A percentile compares a stretch with the other conserved stretches of the same genome.
Conservation (phyloP, 1,140 invertebrate genomes). For the Drepana arcuata region DNA sequence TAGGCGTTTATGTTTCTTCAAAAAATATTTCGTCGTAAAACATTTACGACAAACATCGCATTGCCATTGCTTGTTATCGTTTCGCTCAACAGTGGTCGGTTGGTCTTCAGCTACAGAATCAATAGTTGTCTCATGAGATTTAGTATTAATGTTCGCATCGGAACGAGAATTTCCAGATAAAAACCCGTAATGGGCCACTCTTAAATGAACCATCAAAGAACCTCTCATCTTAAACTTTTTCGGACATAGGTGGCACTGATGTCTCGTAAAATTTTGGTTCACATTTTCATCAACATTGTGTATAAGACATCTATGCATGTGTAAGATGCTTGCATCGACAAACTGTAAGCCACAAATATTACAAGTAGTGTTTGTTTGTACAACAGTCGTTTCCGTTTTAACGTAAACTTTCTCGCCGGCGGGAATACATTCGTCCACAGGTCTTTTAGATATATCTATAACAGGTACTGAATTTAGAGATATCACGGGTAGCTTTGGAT, state of each 20-base stretch:
- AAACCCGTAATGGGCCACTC: constrained; percentile 81
- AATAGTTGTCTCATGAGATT: not conserved
- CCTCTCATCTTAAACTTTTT: constrained; percentile 87
- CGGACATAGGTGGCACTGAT: constrained; percentile 83
- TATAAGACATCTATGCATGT: constrained; percentile 82
- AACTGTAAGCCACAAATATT: constrained; percentile 82
- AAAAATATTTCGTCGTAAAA: constrained; percentile 92
- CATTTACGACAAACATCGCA: constrained; percentile 88
- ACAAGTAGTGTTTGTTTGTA: constrained; percentile 66
- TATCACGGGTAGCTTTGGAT: constrained; percentile 54
- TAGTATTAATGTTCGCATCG: constrained; percentile 11
- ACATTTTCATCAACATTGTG: constrained; percentile 76
- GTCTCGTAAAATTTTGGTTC: constrained; percentile 68
- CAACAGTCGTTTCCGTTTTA: constrained; percentile 40
- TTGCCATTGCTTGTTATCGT: constrained; percentile 77
- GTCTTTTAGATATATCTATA: constrained; percentile 39
- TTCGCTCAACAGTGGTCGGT: constrained; percentile 23
- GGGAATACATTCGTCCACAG: constrained; percentile 18
- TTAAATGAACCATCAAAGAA: constrained; percentile 85
- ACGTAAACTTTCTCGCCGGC: constrained; percentile 21
- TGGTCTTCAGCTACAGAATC: constrained; percentile 26
- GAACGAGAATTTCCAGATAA: constrained; percentile 20
- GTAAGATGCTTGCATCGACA: constrained; percentile 77
- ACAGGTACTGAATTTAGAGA: constrained; percentile 53
- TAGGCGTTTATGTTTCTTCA: constrained; percentile 90